Conservation (phyloP, 2,888 invertebrate species). For the Uloborus plumipes region DNA sequence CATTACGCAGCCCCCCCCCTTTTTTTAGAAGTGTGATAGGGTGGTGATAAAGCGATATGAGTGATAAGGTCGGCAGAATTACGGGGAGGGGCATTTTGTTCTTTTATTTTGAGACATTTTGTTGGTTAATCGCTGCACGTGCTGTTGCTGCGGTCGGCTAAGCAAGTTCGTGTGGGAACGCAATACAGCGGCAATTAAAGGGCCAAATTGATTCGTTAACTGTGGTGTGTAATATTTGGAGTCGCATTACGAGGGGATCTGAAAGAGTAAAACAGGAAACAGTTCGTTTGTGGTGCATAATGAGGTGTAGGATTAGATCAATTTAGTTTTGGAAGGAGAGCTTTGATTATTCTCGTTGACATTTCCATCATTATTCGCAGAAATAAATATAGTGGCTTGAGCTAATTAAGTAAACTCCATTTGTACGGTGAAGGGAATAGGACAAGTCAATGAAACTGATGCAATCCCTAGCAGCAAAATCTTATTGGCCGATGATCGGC, state of each 20-base stretch:
- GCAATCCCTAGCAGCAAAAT: no score
- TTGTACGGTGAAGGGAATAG: no score
- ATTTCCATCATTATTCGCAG: no score
- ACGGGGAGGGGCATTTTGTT: constrained; percentile 10
- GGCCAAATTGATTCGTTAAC: constrained; percentile 20
- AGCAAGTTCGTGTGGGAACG: constrained; percentile 21
- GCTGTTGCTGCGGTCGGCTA: constrained; percentile 22
- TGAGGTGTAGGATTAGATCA: constrained; percentile 39
- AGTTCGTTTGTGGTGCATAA: constrained; percentile 42
- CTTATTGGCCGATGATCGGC: no score
- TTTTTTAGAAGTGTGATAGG: constrained; percentile 34
- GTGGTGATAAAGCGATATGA: constrained; percentile 49
- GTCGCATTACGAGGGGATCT: not conserved
- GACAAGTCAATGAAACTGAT: no score
- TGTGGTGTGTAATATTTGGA: not conserved
- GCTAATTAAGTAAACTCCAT: no score
- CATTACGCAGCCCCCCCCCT: constrained; percentile 7
- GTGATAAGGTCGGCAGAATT: constrained; percentile 18
- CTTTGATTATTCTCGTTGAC: no score
- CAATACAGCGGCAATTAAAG: constrained; percentile 2
- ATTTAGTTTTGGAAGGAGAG: no score
- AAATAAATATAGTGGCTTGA: no score
- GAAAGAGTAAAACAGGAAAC: not conserved
- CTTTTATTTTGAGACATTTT: constrained; percentile 14
- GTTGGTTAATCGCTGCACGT: constrained; percentile 21